Conservation (phyloP, 2,797 vertebrate species). For the Vireo griseus region DNA sequence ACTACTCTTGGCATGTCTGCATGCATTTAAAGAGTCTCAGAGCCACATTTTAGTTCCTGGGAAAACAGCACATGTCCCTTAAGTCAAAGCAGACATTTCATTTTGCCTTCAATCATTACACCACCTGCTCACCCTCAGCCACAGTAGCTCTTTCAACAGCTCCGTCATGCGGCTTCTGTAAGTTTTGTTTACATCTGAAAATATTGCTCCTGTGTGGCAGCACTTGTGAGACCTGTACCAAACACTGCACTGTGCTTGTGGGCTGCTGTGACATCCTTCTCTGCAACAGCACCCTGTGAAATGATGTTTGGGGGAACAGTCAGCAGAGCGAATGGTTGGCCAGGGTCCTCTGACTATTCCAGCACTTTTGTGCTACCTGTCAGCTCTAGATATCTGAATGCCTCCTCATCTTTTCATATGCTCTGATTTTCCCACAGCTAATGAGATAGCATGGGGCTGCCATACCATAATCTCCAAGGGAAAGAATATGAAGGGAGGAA, state of each 20-base stretch:
- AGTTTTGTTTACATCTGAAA: conserved; percentile 2
- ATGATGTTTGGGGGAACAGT: not conserved
- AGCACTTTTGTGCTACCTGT: not conserved
- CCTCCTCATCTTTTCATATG: not conserved
- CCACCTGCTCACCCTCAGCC: not conserved
- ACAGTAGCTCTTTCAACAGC: not conserved
- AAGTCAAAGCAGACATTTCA: not conserved
- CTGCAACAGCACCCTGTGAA: not conserved
- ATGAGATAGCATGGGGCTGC: not conserved
- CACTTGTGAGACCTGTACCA: not conserved
- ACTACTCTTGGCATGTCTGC: not conserved
- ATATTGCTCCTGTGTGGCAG: not conserved
- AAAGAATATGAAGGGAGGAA: not conserved
- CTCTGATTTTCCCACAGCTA: not conserved
- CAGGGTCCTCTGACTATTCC: not conserved
- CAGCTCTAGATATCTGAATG: not conserved
- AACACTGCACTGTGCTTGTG: not conserved
- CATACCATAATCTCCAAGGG: not conserved
- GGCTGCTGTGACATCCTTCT: not conserved
- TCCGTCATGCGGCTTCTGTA: not conserved
- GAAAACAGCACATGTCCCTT: not conserved
- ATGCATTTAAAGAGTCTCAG: not conserved
- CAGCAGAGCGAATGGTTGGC: not conserved
- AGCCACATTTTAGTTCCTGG: not conserved
- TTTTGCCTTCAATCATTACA: not conserved